A percentile compares a stretch with the other conserved stretches of the same genome.
phyloP scores from a whole-genome alignment of 2,888 invertebrate genomes.

The Metalampra italica region DNA sequence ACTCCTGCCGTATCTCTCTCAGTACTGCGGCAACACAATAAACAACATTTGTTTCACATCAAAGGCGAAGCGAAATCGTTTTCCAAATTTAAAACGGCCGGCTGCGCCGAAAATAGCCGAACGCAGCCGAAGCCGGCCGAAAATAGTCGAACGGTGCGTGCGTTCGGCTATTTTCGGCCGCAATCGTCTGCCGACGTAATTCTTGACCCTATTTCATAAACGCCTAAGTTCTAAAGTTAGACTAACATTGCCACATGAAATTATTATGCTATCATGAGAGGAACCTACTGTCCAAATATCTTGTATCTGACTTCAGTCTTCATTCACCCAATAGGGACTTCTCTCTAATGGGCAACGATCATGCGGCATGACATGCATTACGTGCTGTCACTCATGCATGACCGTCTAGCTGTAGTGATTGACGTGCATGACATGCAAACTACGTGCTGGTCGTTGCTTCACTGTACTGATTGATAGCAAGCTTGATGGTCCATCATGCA shows the following conservation, averaged over 20 bases:
- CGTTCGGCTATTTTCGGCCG: too few species aligned
- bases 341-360: too few species aligned
- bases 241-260: conserved; percentile 23
- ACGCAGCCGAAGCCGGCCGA: conserved; percentile 44
- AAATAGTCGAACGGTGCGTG: conserved; percentile 17
- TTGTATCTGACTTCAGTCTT: too few species aligned
- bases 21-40: conserved; percentile 23
- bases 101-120: conserved; percentile 43
- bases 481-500: too few species aligned
- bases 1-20: conserved; percentile 8
- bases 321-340: too few species aligned
- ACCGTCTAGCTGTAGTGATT: too few species aligned
- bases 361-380: too few species aligned
- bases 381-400: too few species aligned
- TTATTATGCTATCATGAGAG: background rate
- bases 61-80: conserved; percentile 46
- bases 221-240: conserved; percentile 50
- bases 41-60: conserved; percentile 65
- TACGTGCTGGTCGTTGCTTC: too few species aligned
- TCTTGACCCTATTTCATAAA: conserved; percentile 74
- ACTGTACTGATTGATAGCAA: too few species aligned
- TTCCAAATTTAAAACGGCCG: conserved; percentile 58
- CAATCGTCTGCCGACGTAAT: conserved; percentile 53
- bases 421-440: too few species aligned
- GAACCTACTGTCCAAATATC: too few species aligned